These are phyloP conservation scores for Hydractinia symbiolongicarpus DNA, from an alignment of 30 jellyfish, hydroid and myxozoan species.

Conservation along the genomic window DNA sequence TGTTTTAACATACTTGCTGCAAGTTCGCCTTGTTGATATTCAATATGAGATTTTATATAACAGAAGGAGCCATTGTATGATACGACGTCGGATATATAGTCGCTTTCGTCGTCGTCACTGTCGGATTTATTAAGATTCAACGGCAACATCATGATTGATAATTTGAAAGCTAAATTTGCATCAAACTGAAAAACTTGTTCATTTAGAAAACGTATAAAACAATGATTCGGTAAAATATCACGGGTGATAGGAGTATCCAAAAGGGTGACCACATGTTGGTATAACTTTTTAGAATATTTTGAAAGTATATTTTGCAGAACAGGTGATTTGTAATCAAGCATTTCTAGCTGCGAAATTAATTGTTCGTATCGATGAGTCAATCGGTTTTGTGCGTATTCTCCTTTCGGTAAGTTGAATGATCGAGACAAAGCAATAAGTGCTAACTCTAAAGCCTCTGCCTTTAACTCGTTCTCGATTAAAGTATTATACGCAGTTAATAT, in stretches of 20 bases:
- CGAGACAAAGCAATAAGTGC: constrained; percentile 65
- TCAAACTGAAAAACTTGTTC: constrained; percentile 33
- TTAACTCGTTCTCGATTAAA: constrained; percentile 39
- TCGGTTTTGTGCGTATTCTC: constrained; percentile 65
- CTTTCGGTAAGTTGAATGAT: constrained; percentile 40
- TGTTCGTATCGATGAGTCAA: constrained; percentile 84
- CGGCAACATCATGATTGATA: constrained; percentile 56
- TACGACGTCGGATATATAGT: constrained; percentile 5
- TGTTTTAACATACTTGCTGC: constrained; percentile 63
- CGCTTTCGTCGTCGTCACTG: constrained; percentile 19
- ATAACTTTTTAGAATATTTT: constrained; percentile 31
- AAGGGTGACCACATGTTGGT: constrained; percentile 17
- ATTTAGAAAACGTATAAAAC: constrained; percentile 65
- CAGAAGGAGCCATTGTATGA: constrained; percentile 28
- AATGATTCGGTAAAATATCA: constrained; percentile 66
- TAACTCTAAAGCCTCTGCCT: constrained; percentile 32
- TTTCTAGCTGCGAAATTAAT: constrained; percentile 79
- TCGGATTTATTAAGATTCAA: constrained; percentile 33
- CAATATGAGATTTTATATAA: constrained; percentile 59
- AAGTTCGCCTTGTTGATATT: constrained; percentile 81
- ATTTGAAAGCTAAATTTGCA: constrained; percentile 44
- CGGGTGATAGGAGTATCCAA: not conserved
- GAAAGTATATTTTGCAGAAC: constrained; percentile 34
- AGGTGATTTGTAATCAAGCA: constrained; percentile 45
- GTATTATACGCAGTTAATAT: constrained; percentile 46